These are phyloP conservation scores for Hypsopygia costalis DNA, from an alignment of 2,888 invertebrate genomes.

Conservation along the genomic window DNA sequence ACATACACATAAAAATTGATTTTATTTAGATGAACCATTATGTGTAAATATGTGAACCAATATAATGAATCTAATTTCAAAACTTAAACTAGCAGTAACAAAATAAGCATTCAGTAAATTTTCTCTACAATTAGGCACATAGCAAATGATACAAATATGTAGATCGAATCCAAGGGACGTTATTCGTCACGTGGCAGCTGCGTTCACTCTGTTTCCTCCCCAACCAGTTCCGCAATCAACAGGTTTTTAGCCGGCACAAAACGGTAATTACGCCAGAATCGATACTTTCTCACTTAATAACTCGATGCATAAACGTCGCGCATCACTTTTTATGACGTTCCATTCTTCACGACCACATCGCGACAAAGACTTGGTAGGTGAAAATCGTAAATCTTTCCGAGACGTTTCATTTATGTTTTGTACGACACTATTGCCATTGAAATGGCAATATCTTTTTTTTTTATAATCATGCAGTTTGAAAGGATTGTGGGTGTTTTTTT, in stretches of 20 bases:
- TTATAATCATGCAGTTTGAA: too few relatives aligned
- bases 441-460: too few relatives aligned
- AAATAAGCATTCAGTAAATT: too few relatives aligned
- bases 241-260: slow-evolving; percentile 34
- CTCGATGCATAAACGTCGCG: slow-evolving; percentile 20
- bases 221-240: slow-evolving; percentile 34
- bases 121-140: too few relatives aligned
- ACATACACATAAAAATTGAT: too few relatives aligned
- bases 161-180: not conserved
- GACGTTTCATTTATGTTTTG: slow-evolving; percentile 1
- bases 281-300: slow-evolving; percentile 49
- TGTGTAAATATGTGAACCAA: too few relatives aligned
- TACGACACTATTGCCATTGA: too few relatives aligned
- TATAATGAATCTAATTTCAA: too few relatives aligned
- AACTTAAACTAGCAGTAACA: too few relatives aligned
- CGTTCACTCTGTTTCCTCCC: slow-evolving; percentile 26
- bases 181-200: slow-evolving; percentile 16
- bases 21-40: too few relatives aligned
- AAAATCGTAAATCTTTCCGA: slow-evolving; percentile 17
- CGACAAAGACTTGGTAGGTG: slow-evolving; percentile 19
- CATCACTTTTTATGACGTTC: slow-evolving; percentile 20
- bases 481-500: too few relatives aligned
- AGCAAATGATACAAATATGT: too few relatives aligned
- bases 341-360: slow-evolving; percentile 19
- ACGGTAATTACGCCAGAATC: slow-evolving; percentile 32